Conservation (phyloP, 1,140 invertebrate species). For the Dermatophagoides farinae region DNA sequence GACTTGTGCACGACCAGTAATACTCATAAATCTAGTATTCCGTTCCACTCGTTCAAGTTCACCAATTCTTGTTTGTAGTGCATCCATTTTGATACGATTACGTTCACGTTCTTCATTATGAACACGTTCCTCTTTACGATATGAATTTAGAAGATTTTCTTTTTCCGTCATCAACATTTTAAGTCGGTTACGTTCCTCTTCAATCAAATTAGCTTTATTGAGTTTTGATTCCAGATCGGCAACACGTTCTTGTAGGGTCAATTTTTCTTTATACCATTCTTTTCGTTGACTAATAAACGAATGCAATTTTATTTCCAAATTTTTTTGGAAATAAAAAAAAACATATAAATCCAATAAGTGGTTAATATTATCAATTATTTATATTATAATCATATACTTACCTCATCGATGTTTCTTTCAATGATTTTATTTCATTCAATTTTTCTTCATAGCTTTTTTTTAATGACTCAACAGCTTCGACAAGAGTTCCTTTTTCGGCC, state of each 20-base stretch:
- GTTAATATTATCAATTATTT: background rate
- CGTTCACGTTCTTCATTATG: slow-evolving; percentile 45
- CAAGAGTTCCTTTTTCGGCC: slow-evolving; percentile 48
- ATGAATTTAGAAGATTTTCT: slow-evolving; percentile 44
- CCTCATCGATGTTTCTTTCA: slow-evolving; percentile 37
- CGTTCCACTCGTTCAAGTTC: slow-evolving; percentile 40
- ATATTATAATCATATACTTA: background rate
- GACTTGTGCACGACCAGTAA: slow-evolving; percentile 3
- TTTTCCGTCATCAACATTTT: slow-evolving; percentile 48
- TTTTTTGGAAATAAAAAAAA: background rate
- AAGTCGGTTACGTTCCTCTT: slow-evolving; percentile 41
- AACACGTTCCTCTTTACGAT: slow-evolving; percentile 47
- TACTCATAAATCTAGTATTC: slow-evolving; percentile 1
- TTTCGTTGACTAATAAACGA: slow-evolving; percentile 33
- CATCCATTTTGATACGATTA: slow-evolving; percentile 48
- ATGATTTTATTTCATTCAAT: slow-evolving; percentile 40
- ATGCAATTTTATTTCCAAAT: slow-evolving; percentile 24
- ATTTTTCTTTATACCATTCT: slow-evolving; percentile 50
- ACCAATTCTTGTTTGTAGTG: slow-evolving; percentile 51
- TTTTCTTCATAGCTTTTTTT: slow-evolving; percentile 37
- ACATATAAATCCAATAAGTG: too few relatives aligned
- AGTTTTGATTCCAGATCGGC: slow-evolving; percentile 24
- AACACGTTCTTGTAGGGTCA: slow-evolving; percentile 39
- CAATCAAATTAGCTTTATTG: slow-evolving; percentile 25
- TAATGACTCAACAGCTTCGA: slow-evolving; percentile 22